Percentiles rank a stretch among this genome's conserved stretches.
Evolutionary conservation across 2,797 vertebrate genomes (phyloP).

Genomic region (Falco columbarius): DNA sequence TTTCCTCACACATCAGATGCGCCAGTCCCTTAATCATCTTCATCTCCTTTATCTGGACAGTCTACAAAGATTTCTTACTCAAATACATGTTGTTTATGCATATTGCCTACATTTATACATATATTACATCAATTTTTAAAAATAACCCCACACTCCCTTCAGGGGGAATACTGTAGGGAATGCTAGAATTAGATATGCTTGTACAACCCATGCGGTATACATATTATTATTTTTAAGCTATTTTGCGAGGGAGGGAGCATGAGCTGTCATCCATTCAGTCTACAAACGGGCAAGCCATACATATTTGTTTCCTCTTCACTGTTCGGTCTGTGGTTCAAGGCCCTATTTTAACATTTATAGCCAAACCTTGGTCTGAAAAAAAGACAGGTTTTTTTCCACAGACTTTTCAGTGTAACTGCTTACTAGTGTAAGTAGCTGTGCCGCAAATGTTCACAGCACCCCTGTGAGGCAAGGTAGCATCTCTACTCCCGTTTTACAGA

Average conservation of each 20-base stretch:
- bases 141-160: not conserved
- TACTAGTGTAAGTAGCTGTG: not conserved
- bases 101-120: not conserved
- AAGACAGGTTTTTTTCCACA: rapidly evolving
- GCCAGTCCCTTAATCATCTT: not conserved
- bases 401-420: not conserved
- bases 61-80: not conserved
- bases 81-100: not conserved
- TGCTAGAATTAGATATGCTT: not conserved
- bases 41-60: not conserved
- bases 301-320: not conserved
- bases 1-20: not conserved
- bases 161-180: not conserved
- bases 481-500: not conserved
- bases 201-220: not conserved
- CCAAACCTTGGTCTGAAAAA: not conserved
- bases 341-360: not conserved
- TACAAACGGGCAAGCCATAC: not conserved
- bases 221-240: not conserved
- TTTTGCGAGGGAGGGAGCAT: not conserved
- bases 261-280: not conserved
- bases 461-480: not conserved
- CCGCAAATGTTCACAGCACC: not conserved
- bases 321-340: not conserved
- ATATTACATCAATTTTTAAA: not conserved